Evolutionary conservation across 2,888 invertebrate species (phyloP), one percentile per base, ranked within the genome.

Genomic region (Crematogaster levior): DNA sequence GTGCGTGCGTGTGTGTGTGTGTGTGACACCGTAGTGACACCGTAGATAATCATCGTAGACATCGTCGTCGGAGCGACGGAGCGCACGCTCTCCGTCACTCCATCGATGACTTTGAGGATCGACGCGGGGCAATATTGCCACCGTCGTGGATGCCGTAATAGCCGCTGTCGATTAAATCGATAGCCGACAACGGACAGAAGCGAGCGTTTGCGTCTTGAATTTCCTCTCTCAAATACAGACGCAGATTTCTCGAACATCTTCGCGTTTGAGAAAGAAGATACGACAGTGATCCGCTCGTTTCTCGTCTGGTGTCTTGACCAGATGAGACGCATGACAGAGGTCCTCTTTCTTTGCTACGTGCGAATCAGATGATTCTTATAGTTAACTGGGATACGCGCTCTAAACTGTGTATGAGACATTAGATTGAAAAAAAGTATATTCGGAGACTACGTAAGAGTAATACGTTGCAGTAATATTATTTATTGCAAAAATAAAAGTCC

Each of bases 21-120:
- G n/a, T n/a, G n/a, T n/a, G n/a, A 83, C 81, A 80, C 74, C 82
- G 75, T 83, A 82, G 79, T 85, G 88, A 88, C 83, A 74, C 74
- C 82, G 83, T 86, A 86, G 86, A 81, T 81, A 63, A 81, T 83
- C 53, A 85, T 72, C 40, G 70, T 88, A 86, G 82, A 77, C 65
- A 63, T 80, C 58, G 43, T 75, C 46, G 48, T 27, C 56, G 70
- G 12, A 46, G 70, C 15, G 66, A 77, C 53, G 27, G 53, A 65
- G 34, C n/a, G 6, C 18, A 43, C 56, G 4, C 56, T 9, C 30
- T 56, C 24, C 68, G 56, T 68, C 70, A 53, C 48, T 43, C 34
- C 48, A 61, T 37, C 30, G 24, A 68, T 53, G 53, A 56, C 34
- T 53, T 30, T 43, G 53, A 56, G 30, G 37, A 68, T 68, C 30